phyloP scores from a whole-genome alignment of 2,113 vertebrate species.

The Gymnobelideus leadbeateri region DNA sequence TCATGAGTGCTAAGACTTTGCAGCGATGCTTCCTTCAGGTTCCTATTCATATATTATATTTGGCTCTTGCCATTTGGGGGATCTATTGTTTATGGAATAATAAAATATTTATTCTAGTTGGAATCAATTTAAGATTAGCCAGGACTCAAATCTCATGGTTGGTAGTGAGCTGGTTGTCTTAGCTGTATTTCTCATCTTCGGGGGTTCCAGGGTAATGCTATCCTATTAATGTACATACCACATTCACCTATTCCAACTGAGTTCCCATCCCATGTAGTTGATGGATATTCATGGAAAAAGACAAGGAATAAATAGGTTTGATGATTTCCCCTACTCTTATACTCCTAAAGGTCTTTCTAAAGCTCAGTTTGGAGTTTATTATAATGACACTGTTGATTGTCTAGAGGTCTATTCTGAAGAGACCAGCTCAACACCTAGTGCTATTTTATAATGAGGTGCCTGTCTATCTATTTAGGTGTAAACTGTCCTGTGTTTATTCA shows the following conservation, averaged over 20 bases:
- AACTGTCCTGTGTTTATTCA: background rate
- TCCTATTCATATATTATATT: background rate
- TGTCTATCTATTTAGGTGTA: background rate
- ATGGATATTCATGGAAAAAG: background rate
- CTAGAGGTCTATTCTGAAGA: background rate
- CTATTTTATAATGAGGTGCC: background rate
- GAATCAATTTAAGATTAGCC: conserved; percentile 35
- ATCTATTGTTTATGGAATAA: conserved; percentile 44
- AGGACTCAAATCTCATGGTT: background rate
- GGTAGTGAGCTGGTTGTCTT: background rate
- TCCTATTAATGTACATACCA: background rate
- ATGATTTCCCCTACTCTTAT: background rate
- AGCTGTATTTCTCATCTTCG: background rate
- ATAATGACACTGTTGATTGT: background rate
- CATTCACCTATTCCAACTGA: background rate
- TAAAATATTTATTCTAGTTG: conserved; percentile 21
- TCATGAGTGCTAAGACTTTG: background rate
- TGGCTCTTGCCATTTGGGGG: background rate
- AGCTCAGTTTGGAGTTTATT: background rate
- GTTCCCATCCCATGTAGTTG: background rate
- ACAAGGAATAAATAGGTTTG: background rate
- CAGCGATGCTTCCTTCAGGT: background rate
- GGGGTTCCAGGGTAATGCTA: background rate
- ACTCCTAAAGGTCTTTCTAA: background rate
- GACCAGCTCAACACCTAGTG: background rate